phyloP scores from a whole-genome alignment of 2,888 invertebrate species.

The Pheosia tremula region DNA sequence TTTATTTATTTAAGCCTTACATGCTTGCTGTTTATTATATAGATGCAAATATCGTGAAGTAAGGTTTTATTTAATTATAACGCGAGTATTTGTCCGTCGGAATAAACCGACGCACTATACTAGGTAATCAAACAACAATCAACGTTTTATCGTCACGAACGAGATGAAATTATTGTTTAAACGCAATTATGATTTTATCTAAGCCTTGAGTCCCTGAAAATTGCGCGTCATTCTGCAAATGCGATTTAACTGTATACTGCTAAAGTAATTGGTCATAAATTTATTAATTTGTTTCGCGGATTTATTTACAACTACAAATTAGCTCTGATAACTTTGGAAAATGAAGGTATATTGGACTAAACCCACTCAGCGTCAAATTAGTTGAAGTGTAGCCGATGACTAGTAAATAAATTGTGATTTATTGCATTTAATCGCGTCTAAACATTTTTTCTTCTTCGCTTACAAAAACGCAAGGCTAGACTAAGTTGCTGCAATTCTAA shows the following conservation, averaged over 20 bases:
- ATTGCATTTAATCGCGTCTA: constrained; percentile 1
- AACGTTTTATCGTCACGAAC: constrained; percentile 58
- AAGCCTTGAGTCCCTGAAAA: constrained; percentile 28
- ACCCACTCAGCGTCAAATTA: constrained; percentile 16
- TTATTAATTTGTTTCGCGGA: neutral
- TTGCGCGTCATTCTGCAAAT: constrained; percentile 9
- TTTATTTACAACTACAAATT: neutral
- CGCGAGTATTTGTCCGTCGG: constrained; percentile 38
- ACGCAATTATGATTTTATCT: constrained; percentile 31
- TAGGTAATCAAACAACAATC: constrained; percentile 49
- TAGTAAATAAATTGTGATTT: constrained; percentile 25
- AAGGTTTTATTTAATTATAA: constrained; percentile 50
- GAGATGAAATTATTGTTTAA: constrained; percentile 46
- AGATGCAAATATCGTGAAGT: constrained; percentile 19
- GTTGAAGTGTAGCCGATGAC: constrained; percentile 16
- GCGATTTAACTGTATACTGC: neutral
- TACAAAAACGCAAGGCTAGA: constrained; percentile 27
- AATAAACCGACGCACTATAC: constrained; percentile 51
- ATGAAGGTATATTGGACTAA: constrained; percentile 5
- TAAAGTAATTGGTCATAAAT: constrained; percentile 4
- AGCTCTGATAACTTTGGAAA: neutral
- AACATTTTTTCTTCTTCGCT: constrained; percentile 19
- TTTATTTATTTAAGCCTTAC: too few relatives aligned
- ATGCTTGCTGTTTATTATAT: too few relatives aligned
- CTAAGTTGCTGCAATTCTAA: constrained; percentile 31